Evolutionary conservation across 92 coral and sea anemone genomes (phyloP).

Genomic region (Pocillopora grandis): DNA sequence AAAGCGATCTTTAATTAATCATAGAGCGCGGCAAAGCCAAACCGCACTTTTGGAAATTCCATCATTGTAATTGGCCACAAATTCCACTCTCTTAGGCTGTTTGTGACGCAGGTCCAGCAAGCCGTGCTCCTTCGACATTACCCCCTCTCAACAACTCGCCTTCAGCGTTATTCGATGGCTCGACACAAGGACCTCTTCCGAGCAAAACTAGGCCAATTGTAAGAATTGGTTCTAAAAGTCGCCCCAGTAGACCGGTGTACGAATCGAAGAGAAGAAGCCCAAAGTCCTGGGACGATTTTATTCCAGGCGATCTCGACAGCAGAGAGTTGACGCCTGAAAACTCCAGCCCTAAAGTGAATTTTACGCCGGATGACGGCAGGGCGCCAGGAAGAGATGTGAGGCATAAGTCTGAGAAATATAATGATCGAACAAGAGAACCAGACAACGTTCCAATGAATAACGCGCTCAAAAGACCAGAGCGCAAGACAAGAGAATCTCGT

Average conservation of each 20-base stretch:
- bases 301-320: conserved; percentile 19
- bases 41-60: not conserved
- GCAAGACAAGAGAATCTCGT: not conserved
- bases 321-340: not conserved
- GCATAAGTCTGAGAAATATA: conserved; percentile 9
- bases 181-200: not conserved
- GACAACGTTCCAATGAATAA: conserved; percentile 15
- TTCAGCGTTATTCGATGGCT: not conserved
- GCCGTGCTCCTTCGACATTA: conserved; percentile 2
- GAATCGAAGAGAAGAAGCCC: conserved; percentile 19
- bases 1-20: no score
- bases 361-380: not conserved
- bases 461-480: not conserved
- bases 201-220: conserved; percentile 23
- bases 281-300: conserved; percentile 1
- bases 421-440: not conserved
- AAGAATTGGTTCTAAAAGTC: conserved; percentile 26
- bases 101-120: conserved; percentile 14
- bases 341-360: conserved; percentile 14
- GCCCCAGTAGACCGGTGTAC: conserved; percentile 42
- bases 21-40: no score
- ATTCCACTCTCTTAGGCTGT: conserved; percentile 8
- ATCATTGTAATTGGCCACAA: no score
- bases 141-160: no score
- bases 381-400: conserved; percentile 1